Percentiles rank a stretch among this genome's conserved stretches.
Evolutionary conservation across 2,113 vertebrate genomes (phyloP).

Genomic region (Myrmecophaga tridactyla): DNA sequence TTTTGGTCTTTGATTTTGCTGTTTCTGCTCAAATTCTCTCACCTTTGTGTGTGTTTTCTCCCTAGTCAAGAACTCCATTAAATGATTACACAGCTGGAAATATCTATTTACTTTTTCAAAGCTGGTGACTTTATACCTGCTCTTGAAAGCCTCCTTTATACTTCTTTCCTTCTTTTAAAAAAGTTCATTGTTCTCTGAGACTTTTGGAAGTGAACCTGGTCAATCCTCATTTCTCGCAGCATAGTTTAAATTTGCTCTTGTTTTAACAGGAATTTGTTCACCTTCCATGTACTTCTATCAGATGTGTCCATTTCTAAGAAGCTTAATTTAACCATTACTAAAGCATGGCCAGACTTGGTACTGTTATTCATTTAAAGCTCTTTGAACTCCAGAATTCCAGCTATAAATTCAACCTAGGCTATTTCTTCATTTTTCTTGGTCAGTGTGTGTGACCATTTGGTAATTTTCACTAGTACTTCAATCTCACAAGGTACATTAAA

Average conservation of each 20-base stretch:
- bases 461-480: background rate
- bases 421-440: background rate
- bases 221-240: background rate
- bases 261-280: background rate
- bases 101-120: background rate
- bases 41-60: background rate
- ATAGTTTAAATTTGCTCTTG: background rate
- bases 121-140: background rate
- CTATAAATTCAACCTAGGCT: background rate
- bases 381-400: background rate
- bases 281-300: background rate
- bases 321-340: background rate
- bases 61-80: background rate
- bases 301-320: background rate
- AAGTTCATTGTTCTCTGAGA: background rate
- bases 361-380: background rate
- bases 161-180: background rate
- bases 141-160: background rate
- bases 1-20: constrained; percentile 16
- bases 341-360: background rate
- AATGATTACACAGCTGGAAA: background rate
- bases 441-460: background rate
- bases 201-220: background rate
- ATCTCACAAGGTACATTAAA: background rate
- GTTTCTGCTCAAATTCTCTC: constrained; percentile 1